Conservation (phyloP, 1,140 invertebrate species). For the Yoshiicerus persimilis region DNA sequence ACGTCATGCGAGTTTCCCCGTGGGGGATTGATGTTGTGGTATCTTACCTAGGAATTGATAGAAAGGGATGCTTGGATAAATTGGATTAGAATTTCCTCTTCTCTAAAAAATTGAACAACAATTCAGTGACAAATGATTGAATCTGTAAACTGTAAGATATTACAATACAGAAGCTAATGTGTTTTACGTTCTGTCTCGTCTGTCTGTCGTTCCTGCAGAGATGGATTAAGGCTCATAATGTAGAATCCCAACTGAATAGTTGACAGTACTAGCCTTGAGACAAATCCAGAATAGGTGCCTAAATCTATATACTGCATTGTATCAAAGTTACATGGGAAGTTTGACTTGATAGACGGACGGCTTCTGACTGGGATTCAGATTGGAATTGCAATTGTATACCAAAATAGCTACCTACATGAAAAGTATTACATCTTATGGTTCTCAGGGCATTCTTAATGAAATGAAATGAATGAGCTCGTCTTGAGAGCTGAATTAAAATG, state of each 20-base stretch:
- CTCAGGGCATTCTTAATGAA: not conserved
- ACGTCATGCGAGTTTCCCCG: not conserved
- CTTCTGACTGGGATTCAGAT: conserved; percentile 2
- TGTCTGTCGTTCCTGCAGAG: not conserved
- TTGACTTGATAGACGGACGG: not conserved
- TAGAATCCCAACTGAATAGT: not conserved
- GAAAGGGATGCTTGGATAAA: not conserved
- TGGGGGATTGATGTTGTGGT: not conserved
- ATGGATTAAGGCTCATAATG: not conserved
- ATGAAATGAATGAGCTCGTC: not conserved
- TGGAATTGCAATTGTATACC: not conserved
- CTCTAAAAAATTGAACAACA: not conserved
- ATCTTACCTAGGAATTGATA: not conserved
- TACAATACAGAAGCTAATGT: not conserved
- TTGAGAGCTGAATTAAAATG: not conserved
- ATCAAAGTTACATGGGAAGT: not conserved
- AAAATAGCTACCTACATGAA: not conserved
- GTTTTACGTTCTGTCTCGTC: not conserved
- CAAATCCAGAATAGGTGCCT: not conserved
- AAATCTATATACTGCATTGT: not conserved
- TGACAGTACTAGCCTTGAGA: not conserved
- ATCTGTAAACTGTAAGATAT: not conserved
- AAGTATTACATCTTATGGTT: not conserved
- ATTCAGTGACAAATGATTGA: not conserved
- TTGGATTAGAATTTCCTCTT: not conserved